Base-by-base conservation (phyloP, 1,140 invertebrate species). In the Bombus sylvicola region DNA sequence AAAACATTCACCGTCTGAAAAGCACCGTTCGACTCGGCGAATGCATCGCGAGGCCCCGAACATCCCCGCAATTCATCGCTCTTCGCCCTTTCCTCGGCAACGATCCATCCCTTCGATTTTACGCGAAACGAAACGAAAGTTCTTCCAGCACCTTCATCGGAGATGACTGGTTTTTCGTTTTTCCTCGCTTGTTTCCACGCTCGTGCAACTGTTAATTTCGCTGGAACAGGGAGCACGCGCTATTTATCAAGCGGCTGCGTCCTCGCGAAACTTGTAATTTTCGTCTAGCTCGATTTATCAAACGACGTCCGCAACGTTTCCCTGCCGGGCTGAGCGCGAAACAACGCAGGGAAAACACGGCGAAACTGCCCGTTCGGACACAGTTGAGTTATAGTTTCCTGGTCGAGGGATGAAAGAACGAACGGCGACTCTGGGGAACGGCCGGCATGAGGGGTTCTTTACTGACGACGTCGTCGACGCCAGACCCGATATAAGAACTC, bases 371-470 rank as follows among this genome's bases (percentile, higher is more conserved):
- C 71, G 57, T 88, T 76, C 82, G 78, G 77, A 78, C 87, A 22
- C 28, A 39, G 53, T 18, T 74, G 87, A 89, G 88, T 86, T 89
- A 89, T 83, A 68, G 83, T 72, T 86, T 82, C 72, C 78, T 79
- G 87, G 87, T 69, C 39, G 57, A 72, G 64, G 74, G 75, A 86
- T 84, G 87, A 83, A 74, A 72, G 77, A 86, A 82, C 41, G 69
- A 75, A 62, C 57, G 57, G 69, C 64, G 69, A 73, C 85, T n/a
- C 85, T n/a, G 9, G 88, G 85, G 88, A 77, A 57, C 81, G 28
- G 57, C 28, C 53, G 31, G 43, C 62, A 69, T n/a, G 47, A 75
- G 39, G 41, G 69, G 28, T 89, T 89, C 88, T 89, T 89, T 88
- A 82, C 73, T 75, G 53, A 86, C 75, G 77, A 59, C 71, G 87